Evolutionary conservation across 2,113 vertebrate genomes (phyloP).

Genomic region (Gobius niger): DNA sequence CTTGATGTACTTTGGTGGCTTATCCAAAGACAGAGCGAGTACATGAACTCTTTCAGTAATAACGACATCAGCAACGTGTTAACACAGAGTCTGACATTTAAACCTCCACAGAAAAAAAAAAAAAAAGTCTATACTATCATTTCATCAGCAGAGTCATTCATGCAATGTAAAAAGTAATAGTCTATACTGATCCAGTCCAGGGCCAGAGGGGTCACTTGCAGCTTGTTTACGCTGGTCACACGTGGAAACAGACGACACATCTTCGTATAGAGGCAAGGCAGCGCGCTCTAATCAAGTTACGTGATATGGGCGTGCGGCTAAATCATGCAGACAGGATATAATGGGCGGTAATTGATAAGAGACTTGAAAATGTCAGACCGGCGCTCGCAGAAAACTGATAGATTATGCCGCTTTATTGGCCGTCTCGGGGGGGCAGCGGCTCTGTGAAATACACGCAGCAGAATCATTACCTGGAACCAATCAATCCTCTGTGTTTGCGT

Average conservation of each 20-base stretch:
- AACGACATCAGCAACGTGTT: no score
- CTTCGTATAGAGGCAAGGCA: constrained; percentile 11
- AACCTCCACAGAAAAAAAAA: no score
- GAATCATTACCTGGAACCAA: constrained; percentile 72
- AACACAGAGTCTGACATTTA: no score
- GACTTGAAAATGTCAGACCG: constrained; percentile 58
- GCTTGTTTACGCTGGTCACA: constrained; percentile 3
- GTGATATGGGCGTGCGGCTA: constrained; percentile 37
- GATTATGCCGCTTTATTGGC: constrained; percentile 63
- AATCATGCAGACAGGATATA: constrained; percentile 52
- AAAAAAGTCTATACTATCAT: no score
- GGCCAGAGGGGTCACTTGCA: background rate
- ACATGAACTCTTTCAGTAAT: no score
- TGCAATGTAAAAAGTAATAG: no score
- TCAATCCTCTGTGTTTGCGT: constrained; percentile 69
- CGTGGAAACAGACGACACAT: background rate
- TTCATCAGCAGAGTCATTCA: no score
- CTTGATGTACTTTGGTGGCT: no score
- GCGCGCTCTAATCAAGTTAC: constrained; percentile 43
- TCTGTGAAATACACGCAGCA: constrained; percentile 62
- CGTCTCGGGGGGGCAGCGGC: constrained; percentile 56
- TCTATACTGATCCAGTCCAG: no score
- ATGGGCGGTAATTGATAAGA: constrained; percentile 65
- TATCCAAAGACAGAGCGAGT: no score
- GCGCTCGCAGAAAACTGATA: constrained; percentile 62